Evolutionary conservation across 23 tunicate genomes (phyloP).

Genomic region (Phallusia fumigata): DNA sequence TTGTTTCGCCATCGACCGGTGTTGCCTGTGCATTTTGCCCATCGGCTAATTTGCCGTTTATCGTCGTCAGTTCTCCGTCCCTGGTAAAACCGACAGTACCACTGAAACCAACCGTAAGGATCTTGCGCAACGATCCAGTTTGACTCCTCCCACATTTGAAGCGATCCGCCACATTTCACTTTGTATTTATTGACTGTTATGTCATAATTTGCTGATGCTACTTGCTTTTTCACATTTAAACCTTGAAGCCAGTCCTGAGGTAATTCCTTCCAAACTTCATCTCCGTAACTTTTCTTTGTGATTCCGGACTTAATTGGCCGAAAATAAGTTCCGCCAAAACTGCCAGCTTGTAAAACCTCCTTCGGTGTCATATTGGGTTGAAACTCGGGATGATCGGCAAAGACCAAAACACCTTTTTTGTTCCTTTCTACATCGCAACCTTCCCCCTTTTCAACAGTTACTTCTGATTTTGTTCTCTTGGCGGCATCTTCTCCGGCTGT

Average conservation of each 20-base stretch:
- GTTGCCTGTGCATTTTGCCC: conserved; percentile 45
- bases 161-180: conserved; percentile 45
- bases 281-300: conserved; percentile 35
- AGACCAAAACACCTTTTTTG: conserved; percentile 28
- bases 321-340: conserved; percentile 66
- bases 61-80: conserved; percentile 53
- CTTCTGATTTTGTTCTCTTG: background rate
- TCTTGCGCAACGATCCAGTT: conserved; percentile 54
- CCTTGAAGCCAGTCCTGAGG: conserved; percentile 59
- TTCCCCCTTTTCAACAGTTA: background rate
- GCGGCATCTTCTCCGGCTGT: background rate
- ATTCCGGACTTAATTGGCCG: conserved; percentile 47
- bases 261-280: conserved; percentile 54
- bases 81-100: conserved; percentile 55
- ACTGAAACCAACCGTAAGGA: conserved; percentile 71
- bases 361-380: conserved; percentile 51
- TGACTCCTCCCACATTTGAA: conserved; percentile 53
- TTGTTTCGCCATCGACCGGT: conserved; percentile 60
- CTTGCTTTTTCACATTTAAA: conserved; percentile 26
- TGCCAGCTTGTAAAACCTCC: conserved; percentile 60
- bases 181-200: conserved; percentile 42
- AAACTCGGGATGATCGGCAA: conserved; percentile 41
- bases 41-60: conserved; percentile 45
- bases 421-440: background rate
- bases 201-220: conserved; percentile 30